Evolutionary conservation across 1,140 invertebrate genomes (phyloP).

Genomic region (Oryctes rhinoceros): DNA sequence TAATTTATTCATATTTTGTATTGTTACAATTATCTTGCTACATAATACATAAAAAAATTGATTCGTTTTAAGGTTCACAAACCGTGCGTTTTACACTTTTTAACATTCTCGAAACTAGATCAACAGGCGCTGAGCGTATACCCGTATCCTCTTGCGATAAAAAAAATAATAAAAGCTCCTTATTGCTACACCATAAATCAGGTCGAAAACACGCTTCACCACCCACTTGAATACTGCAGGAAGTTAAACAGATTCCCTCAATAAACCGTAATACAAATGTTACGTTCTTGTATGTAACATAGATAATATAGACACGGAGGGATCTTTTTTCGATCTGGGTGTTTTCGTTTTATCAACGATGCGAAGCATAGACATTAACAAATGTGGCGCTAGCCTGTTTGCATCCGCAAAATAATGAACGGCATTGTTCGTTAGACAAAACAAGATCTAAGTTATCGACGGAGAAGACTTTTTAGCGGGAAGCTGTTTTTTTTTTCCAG

Average conservation of each 20-base stretch:
- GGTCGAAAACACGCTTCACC: not conserved
- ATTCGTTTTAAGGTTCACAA: not conserved
- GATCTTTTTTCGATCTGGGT: not conserved
- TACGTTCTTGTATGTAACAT: not conserved
- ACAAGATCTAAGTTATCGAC: conserved; percentile 24
- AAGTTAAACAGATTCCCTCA: conserved; percentile 18
- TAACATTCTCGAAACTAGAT: conserved; percentile 3
- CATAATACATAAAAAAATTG: not conserved
- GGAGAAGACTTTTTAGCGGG: not conserved
- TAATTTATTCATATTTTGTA: no score
- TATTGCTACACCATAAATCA: conserved; percentile 2
- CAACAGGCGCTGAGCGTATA: not conserved
- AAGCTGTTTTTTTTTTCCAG: not conserved
- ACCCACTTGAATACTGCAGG: conserved; percentile 2
- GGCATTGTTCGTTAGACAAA: conserved; percentile 24
- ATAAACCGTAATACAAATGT: not conserved
- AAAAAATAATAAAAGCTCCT: not conserved
- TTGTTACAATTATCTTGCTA: not conserved
- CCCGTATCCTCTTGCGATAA: not conserved
- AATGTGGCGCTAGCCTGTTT: conserved; percentile 4
- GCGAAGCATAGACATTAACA: not conserved
- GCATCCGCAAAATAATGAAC: conserved; percentile 24
- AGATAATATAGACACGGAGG: not conserved
- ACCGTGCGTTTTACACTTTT: not conserved
- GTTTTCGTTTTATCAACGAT: conserved; percentile 10